phyloP scores from a whole-genome alignment of 2,888 invertebrate species.

The Ametastegia equiseti region DNA sequence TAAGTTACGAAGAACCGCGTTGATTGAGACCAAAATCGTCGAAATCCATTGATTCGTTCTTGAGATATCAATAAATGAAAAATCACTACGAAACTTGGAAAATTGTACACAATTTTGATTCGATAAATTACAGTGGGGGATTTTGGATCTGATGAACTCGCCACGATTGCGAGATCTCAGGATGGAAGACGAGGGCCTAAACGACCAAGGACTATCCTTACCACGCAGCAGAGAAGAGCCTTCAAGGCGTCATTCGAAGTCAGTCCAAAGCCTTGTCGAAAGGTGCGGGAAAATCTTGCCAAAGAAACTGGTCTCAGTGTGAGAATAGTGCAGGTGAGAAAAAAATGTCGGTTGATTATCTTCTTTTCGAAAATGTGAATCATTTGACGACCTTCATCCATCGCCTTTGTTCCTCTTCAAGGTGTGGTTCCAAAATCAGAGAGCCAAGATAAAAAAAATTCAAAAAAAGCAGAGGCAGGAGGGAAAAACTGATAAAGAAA shows the following conservation, averaged over 20 bases:
- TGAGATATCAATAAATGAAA: no score
- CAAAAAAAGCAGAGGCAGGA: slow-evolving; percentile 80
- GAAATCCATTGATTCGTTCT: no score
- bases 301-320: slow-evolving; percentile 99
- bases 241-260: slow-evolving; percentile 99
- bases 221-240: slow-evolving; percentile 97
- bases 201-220: slow-evolving; percentile 97
- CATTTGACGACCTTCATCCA: background rate
- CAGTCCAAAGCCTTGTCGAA: slow-evolving; percentile 97
- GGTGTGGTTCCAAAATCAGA: slow-evolving; percentile 99
- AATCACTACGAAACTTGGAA: slow-evolving; percentile 83
- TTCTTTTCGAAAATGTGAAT: background rate
- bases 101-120: slow-evolving; percentile 67
- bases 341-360: background rate
- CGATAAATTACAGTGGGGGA: slow-evolving; percentile 27
- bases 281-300: slow-evolving; percentile 97
- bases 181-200: slow-evolving; percentile 96
- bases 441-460: slow-evolving; percentile 96
- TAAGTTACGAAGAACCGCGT: no score
- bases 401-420: slow-evolving; percentile 70
- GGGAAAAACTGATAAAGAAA: slow-evolving; percentile 55
- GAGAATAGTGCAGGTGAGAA: slow-evolving; percentile 87
- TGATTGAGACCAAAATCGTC: no score
- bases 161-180: slow-evolving; percentile 77
- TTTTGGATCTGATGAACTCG: slow-evolving; percentile 37